Base-by-base conservation (phyloP, 2,888 invertebrate species). In the Pocota personata region DNA sequence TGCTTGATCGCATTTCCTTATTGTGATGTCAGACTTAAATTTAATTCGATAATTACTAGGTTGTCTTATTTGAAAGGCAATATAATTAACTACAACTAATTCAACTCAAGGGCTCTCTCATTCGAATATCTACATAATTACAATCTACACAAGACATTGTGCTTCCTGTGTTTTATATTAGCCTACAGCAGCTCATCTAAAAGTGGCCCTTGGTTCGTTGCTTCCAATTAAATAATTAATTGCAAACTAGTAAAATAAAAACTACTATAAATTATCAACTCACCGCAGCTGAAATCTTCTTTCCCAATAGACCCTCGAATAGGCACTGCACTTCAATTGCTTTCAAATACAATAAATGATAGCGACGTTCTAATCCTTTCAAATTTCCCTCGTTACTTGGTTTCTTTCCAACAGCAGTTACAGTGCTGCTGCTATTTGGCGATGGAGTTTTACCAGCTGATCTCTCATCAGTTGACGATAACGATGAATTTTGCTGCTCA, bases 301-400 rank as follows among this genome's bases (percentile, higher is more conserved):
- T 95, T 87, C 95, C 94, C 87, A 96, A 94, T 87, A 97, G 94
- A 88, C 95, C 95, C 92, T 98, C 98, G 91, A 98, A 94, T 92
- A 97, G 96, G 93, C 97, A 97, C 94, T 97, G 97, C 95, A 97
- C 97, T 95, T 98, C 98, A 90, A 98, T 94, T 72, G 97, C 97
- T 89, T 97, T 94, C 90, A 98, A 93, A 94, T 97, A 98, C 88
- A 98, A 94, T 89, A 96, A 95, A 93, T 98, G 98, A 97, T 97
- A 98, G 91, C 97, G 96, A 87, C 96, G 94, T 93, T 98, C 97
- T 89, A 98, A 94, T 94, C 94, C 90, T 94, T 93, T 92, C 88
- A 92, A 89, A 89, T 91, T 91, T 78, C 93, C 89, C 93, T 93
- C 89, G 92, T 76, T 72, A 35, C 52, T 77, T n/a, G 76, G 55